Evolutionary conservation across 2,113 vertebrate genomes (phyloP).

Genomic region (Equus quagga): DNA sequence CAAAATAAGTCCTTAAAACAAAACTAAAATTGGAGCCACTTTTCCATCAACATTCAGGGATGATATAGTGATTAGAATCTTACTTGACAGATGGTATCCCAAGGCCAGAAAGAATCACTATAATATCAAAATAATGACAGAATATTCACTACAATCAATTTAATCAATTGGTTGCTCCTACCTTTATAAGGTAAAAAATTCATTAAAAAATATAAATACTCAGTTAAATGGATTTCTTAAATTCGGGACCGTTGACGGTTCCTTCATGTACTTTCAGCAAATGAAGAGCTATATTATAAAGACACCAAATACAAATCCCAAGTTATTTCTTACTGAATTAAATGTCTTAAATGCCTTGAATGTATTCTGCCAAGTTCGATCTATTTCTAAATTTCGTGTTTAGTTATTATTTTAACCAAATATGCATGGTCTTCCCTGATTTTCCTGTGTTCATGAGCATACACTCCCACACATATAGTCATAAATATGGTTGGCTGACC

Average conservation of each 20-base stretch:
- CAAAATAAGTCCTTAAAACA: not conserved
- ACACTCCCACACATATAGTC: not conserved
- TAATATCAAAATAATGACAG: not conserved
- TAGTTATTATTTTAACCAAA: not conserved
- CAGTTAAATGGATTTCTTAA: not conserved
- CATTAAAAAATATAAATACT: not conserved
- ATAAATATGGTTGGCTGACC: not conserved
- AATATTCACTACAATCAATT: not conserved
- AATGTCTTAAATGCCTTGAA: not conserved
- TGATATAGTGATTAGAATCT: not conserved
- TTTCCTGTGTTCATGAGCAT: not conserved
- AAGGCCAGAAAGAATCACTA: not conserved
- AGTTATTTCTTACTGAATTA: not conserved
- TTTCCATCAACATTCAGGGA: not conserved
- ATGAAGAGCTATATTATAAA: not conserved
- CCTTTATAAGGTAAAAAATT: not conserved
- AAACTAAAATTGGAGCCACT: not conserved
- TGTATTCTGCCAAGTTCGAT: not conserved
- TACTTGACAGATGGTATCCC: not conserved
- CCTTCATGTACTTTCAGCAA: not conserved
- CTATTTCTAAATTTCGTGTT: not conserved
- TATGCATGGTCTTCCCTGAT: not conserved
- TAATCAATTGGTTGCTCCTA: not conserved
- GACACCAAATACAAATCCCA: not conserved
- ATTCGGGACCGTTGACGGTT: not conserved